These are phyloP conservation scores for Pao palembangensis DNA, from an alignment of 2,113 vertebrate species.

Conservation along the genomic window DNA sequence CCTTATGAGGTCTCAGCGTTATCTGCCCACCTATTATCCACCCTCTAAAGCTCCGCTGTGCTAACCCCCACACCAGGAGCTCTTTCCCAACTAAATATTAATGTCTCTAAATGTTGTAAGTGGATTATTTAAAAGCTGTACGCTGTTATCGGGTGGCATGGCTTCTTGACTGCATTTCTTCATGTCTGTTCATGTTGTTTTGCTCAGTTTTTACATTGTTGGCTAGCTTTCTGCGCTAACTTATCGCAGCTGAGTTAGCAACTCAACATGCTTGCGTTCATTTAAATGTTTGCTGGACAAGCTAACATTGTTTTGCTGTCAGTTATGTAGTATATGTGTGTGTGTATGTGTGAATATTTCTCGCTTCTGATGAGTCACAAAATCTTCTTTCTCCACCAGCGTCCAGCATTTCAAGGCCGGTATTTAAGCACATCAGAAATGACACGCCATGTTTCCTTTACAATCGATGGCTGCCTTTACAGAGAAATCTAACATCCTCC, in stretches of 20 bases:
- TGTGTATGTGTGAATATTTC: too few species aligned
- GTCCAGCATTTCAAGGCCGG: too few species aligned
- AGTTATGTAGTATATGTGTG: too few species aligned
- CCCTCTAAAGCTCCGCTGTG: slow-evolving; percentile 18
- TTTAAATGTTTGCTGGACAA: too few species aligned
- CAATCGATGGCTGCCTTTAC: too few species aligned
- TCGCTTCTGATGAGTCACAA: too few species aligned
- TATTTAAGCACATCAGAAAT: too few species aligned
- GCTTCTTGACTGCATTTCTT: slow-evolving; percentile 57
- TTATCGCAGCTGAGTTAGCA: slow-evolving; percentile 33
- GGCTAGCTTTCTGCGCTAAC: slow-evolving; percentile 36
- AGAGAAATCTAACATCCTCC: too few species aligned
- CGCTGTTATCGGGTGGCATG: slow-evolving; percentile 66
- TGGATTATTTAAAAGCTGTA: slow-evolving; percentile 73
- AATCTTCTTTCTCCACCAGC: too few species aligned
- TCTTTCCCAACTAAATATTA: slow-evolving; percentile 45
- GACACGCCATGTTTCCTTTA: background rate
- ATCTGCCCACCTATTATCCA: slow-evolving; percentile 25
- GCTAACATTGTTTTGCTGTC: too few species aligned
- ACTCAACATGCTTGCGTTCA: too few species aligned
- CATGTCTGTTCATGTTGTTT: slow-evolving; percentile 67
- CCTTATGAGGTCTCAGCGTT: slow-evolving; percentile 26
- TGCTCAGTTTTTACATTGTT: slow-evolving; percentile 45
- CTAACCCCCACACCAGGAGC: slow-evolving; percentile 12
- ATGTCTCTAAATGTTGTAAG: slow-evolving; percentile 62